A percentile compares a stretch with the other conserved stretches of the same genome.
These are phyloP conservation scores for Habrosyne pyritoides DNA, from an alignment of 2,888 invertebrate genomes.

Conservation along the genomic window DNA sequence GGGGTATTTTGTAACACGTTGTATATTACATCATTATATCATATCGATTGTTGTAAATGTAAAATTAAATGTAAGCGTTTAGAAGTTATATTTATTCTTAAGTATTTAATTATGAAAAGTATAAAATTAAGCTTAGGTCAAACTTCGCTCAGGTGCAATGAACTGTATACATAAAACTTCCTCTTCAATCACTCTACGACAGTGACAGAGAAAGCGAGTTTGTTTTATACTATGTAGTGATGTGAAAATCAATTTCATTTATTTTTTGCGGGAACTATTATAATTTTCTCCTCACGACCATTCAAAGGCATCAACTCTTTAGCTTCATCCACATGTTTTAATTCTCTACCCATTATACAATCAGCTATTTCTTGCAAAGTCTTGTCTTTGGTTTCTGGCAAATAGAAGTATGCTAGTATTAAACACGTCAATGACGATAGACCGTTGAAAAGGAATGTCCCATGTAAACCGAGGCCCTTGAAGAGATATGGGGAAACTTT, in stretches of 20 bases:
- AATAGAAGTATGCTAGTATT: conserved; percentile 30
- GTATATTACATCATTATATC: too few relatives aligned
- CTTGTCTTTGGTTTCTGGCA: conserved; percentile 44
- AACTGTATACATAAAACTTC: too few relatives aligned
- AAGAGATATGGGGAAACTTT: conserved; percentile 38
- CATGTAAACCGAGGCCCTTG: conserved; percentile 33
- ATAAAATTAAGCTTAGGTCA: too few relatives aligned
- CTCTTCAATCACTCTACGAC: too few relatives aligned
- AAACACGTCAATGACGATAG: conserved; percentile 25
- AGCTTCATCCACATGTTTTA: not conserved
- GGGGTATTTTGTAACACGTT: too few relatives aligned
- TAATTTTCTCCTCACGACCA: not conserved
- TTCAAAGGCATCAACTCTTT: not conserved
- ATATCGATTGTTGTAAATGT: too few relatives aligned
- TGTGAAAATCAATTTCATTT: not conserved
- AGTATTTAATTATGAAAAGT: too few relatives aligned
- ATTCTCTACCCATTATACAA: conserved; percentile 11
- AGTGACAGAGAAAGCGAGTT: too few relatives aligned
- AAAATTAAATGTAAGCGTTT: too few relatives aligned
- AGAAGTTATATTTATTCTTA: too few relatives aligned
- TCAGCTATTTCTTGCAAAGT: conserved; percentile 36
- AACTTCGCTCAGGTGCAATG: too few relatives aligned
- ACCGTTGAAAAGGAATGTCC: conserved; percentile 38
- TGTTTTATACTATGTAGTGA: not conserved
- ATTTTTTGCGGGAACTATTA: not conserved